Base-by-base conservation (phyloP, 2,797 vertebrate genomes). In the Falco peregrinus region DNA sequence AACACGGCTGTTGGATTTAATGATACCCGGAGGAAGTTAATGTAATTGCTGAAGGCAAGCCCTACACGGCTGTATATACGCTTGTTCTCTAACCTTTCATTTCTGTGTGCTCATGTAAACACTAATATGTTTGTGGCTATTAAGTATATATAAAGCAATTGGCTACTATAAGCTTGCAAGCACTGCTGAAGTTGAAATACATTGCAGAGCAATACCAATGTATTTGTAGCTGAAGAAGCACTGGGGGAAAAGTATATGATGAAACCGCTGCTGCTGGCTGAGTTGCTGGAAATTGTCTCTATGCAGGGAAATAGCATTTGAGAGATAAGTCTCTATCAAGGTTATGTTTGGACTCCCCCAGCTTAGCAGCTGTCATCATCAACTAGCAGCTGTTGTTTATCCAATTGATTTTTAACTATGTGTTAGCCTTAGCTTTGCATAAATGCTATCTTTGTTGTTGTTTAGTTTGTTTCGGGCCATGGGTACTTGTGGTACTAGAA, bases 31-130 rank as follows among this genome's bases (percentile, higher is more conserved):
- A 87, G 89, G 78, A 90, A 80, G 37, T 37, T 87, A 60, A 81
- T 6, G 5, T 60, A 73, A 35, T 61, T 84, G 60, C 90, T 80
- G 88, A 85, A 64, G 73, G 93, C 90, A 77, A 54, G 33, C 16
- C n/a, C 21, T 76, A 5, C 1, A 5, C 68, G 84, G 51, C 84
- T 87, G n/a, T 64, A 22, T 89, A 24, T 70, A 47, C 18, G 64
- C 60, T 48, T 93, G 35, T 87, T 94, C 68, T 85, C 6, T 60
- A 85, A 85, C 84, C 81, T 93, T 67, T 83, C 57, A 82, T 90
- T 92, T 93, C 35, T 79, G 31, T 53, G 51, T 83, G 20, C 64
- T 89, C 48, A 6, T 74, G 56, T 94, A 94, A 96, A 92, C 86
- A 25, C 39, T 74, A 67, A 35, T 6, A 5, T 17, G 31, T 48